phyloP scores from a whole-genome alignment of 2,888 invertebrate species.

The Allolobophora icterica region DNA sequence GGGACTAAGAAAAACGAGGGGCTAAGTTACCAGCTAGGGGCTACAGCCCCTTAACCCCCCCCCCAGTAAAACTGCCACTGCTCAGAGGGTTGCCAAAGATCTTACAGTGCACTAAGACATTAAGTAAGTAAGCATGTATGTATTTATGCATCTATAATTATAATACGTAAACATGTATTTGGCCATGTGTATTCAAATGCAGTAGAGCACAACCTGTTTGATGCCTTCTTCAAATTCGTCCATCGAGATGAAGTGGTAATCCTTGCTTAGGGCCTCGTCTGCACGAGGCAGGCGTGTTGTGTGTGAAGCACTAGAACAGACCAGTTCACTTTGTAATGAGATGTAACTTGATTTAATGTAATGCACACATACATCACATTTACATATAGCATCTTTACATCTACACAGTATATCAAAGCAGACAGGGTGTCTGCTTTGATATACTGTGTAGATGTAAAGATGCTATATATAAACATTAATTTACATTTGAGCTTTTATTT shows the following conservation, averaged over 20 bases:
- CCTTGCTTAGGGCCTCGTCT: constrained; percentile 59
- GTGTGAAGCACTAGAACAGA: constrained; percentile 56
- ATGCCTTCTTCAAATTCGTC: constrained; percentile 63
- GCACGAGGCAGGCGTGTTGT: constrained; percentile 58
- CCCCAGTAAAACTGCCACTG: too few species aligned
- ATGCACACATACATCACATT: too few species aligned
- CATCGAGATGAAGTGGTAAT: constrained; percentile 60
- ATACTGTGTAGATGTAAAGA: not conserved
- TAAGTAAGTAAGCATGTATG: too few species aligned
- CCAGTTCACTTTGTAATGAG: not conserved
- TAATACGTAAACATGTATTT: not conserved
- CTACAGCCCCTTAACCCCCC: too few species aligned
- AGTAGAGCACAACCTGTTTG: constrained; percentile 55
- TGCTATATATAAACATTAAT: not conserved
- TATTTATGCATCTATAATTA: not conserved
- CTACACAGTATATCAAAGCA: not conserved
- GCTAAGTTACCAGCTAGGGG: too few species aligned
- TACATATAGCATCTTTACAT: too few species aligned
- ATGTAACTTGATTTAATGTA: not conserved
- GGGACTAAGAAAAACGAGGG: too few species aligned
- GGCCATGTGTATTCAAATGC: not conserved
- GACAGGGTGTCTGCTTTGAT: too few species aligned
- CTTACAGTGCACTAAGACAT: too few species aligned
- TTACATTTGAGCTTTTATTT: too few species aligned
- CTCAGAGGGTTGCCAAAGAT: too few species aligned